Evolutionary conservation across 2,113 vertebrate genomes (phyloP).

Genomic region (Paradisaea rubra): DNA sequence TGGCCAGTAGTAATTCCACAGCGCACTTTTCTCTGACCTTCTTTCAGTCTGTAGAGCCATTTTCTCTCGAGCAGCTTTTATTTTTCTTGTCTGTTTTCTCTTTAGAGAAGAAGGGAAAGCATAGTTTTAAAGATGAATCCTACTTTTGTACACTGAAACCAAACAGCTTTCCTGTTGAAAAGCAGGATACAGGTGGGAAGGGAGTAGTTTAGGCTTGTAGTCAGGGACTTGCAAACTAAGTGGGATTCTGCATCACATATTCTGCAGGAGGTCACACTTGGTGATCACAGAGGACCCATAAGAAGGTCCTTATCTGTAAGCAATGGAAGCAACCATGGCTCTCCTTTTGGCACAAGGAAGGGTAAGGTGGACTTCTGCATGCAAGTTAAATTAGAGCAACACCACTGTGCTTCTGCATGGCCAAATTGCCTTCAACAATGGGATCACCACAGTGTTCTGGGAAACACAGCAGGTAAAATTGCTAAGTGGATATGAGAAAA

Average conservation of each 20-base stretch:
- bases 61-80: background rate
- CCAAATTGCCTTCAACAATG: background rate
- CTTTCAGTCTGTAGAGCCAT: background rate
- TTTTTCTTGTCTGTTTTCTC: background rate
- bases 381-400: background rate
- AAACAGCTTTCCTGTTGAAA: background rate
- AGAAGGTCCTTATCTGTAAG: background rate
- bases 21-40: background rate
- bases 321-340: background rate
- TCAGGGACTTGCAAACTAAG: background rate
- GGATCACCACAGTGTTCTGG: background rate
- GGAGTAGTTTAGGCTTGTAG: background rate
- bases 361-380: background rate
- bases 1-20: background rate
- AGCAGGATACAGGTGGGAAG: background rate
- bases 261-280: background rate
- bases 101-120: background rate
- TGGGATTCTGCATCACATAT: background rate
- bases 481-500: background rate
- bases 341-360: background rate
- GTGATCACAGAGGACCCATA: background rate
- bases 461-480: constrained; percentile 22
- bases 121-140: background rate
- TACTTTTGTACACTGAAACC: background rate
- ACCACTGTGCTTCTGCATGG: background rate